phyloP scores from a whole-genome alignment of 2,797 vertebrate species.

The Crocodylus rhombifer region DNA sequence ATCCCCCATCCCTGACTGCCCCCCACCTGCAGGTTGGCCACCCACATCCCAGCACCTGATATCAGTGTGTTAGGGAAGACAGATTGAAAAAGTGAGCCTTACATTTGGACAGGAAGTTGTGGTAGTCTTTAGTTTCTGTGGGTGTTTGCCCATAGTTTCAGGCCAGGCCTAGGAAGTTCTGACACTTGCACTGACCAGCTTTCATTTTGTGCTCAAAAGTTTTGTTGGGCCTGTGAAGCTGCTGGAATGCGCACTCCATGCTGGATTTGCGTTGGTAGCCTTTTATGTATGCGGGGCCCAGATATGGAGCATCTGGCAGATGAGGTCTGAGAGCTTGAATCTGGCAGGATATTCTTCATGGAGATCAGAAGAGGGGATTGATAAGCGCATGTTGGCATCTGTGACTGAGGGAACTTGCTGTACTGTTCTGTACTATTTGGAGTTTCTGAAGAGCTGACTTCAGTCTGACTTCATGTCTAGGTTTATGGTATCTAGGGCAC shows the following conservation, averaged over 20 bases:
- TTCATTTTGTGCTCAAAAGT: background rate
- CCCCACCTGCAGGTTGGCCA: too few relatives aligned
- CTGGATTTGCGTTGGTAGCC: background rate
- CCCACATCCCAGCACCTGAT: too few relatives aligned
- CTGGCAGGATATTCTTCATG: background rate
- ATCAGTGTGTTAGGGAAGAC: background rate
- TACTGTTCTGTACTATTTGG: background rate
- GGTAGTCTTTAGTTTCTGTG: background rate
- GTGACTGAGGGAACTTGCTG: background rate
- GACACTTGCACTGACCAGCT: background rate
- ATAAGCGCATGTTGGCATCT: background rate
- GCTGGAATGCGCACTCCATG: background rate
- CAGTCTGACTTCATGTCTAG: background rate
- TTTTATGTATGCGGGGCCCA: background rate
- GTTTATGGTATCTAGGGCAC: background rate
- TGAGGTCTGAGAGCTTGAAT: background rate
- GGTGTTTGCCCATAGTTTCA: background rate
- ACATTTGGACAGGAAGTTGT: background rate
- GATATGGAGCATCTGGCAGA: background rate
- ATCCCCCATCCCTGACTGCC: too few relatives aligned
- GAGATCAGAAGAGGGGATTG: background rate
- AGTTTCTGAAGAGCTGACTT: background rate
- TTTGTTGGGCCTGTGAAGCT: background rate
- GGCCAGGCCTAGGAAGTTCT: background rate
- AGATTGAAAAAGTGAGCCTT: background rate